Conservation (phyloP, 2,888 invertebrate species). For the Rhabditophanes sp. region DNA sequence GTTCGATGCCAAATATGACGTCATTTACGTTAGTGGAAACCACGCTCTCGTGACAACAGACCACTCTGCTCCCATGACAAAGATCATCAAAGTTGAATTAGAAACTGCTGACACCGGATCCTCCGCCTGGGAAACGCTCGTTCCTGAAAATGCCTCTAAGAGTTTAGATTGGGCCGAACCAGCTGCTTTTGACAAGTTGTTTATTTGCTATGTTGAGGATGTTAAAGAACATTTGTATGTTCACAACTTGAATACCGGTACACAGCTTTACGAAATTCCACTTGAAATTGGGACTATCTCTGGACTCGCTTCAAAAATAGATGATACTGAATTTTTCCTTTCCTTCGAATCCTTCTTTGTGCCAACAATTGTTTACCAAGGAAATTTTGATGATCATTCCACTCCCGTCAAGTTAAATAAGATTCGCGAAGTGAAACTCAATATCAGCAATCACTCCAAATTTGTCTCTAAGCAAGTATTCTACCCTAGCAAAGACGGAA, state of each 20-base stretch:
- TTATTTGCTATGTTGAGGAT: slow-evolving; percentile 75
- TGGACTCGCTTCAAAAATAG: slow-evolving; percentile 66
- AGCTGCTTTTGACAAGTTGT: slow-evolving; percentile 67
- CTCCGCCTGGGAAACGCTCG: slow-evolving; percentile 62
- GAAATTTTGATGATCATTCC: slow-evolving; percentile 57
- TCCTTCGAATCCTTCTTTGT: slow-evolving; percentile 81
- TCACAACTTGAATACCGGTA: slow-evolving; percentile 59
- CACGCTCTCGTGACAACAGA: slow-evolving; percentile 76
- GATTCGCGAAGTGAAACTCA: slow-evolving; percentile 67
- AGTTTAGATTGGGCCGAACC: slow-evolving; percentile 76
- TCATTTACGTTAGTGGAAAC: slow-evolving; percentile 54
- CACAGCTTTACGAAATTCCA: slow-evolving; percentile 52
- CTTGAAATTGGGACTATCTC: slow-evolving; percentile 62
- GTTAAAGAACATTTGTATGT: slow-evolving; percentile 75
- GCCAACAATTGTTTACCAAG: slow-evolving; percentile 70
- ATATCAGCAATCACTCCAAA: slow-evolving; percentile 61
- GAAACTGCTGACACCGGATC: slow-evolving; percentile 9
- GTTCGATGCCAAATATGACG: slow-evolving; percentile 83
- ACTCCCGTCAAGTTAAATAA: slow-evolving; percentile 48
- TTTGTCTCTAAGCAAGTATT: slow-evolving; percentile 77
- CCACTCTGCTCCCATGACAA: slow-evolving; percentile 77
- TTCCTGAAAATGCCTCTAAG: slow-evolving; percentile 67
- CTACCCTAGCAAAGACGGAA: slow-evolving; percentile 77
- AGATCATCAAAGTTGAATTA: slow-evolving; percentile 60
- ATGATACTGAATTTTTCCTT: slow-evolving; percentile 57